Evolutionary conservation across 2,113 vertebrate genomes (phyloP), one percentile per base, ranked within the genome.

Genomic region (Rousettus leschenaultii): DNA sequence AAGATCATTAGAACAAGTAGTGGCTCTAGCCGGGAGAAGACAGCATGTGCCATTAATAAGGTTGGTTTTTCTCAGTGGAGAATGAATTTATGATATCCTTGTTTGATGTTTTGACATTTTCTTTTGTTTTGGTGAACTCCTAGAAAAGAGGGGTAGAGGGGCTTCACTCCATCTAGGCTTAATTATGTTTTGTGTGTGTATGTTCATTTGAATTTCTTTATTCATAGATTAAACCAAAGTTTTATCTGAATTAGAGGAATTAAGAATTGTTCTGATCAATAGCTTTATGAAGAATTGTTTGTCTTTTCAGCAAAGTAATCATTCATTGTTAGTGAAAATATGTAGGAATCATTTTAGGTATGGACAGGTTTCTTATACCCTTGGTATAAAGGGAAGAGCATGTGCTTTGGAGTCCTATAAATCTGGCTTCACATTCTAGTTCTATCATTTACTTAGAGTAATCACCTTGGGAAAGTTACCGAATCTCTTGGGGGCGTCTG

Each of bases 1-100:
- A 99, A 99, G 74, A 98, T 99, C 91, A 98, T 99, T 70, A 99
- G 99, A 97, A 99, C 99, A 57, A 99, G 99, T 95, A 99, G 99
- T 73, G 99, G 99, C 35, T 98, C 98, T 19, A 99, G 97, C 85
- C 98, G 99, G 85, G 98, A 99, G 95, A 99, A 99, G 30, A 99
- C 99, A 0, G 85, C 94, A 1, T 99, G 99, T 51, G 99, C 99
- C 0, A 98, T 99, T 96, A 99, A 99, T 98, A 99, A 99, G 99
- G 99, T 99, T 95, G 2, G 14, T 66, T 94, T 63, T 74, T 90
- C 51, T 77, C 26, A 70, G 13, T 77, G 53, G 45, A 75, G 38
- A 79, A 51, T 66, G 63, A 89, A 51, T 90, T 84, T 51, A 53
- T 75, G 59, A n/a, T 82, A 53, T 66, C 48, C 33, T 86, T 14